Evolutionary conservation across 2,888 invertebrate species (phyloP).

Genomic region (Synanthedon formicaeformis): DNA sequence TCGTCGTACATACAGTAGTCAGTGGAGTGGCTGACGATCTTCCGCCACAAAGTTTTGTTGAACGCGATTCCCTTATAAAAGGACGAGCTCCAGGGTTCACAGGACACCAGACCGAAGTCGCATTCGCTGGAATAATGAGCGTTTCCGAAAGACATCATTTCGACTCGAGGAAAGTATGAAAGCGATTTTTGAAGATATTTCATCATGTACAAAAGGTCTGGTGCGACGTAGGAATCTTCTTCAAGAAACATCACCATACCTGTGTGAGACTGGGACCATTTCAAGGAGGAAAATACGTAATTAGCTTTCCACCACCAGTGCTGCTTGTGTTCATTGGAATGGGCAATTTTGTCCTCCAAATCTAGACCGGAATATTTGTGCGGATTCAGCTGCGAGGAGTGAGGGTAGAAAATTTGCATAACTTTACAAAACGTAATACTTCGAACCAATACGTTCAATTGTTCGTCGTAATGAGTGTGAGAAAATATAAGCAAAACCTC

Average conservation of each 20-base stretch:
- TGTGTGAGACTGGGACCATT: slow-evolving; percentile 13
- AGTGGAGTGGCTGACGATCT: slow-evolving; percentile 13
- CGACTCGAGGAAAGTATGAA: slow-evolving; percentile 15
- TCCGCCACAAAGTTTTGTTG: slow-evolving; percentile 27
- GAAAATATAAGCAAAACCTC: slow-evolving; percentile 30
- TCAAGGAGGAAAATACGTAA: slow-evolving; percentile 22
- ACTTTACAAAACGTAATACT: slow-evolving; percentile 31
- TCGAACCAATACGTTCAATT: slow-evolving; percentile 19
- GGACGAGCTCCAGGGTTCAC: slow-evolving; percentile 32
- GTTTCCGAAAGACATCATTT: slow-evolving; percentile 27
- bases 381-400: slow-evolving; percentile 31
- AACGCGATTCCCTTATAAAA: slow-evolving; percentile 30
- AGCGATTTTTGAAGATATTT: slow-evolving; percentile 15
- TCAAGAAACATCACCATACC: slow-evolving; percentile 29
- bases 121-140: slow-evolving; percentile 9
- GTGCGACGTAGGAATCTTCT: slow-evolving; percentile 28
- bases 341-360: slow-evolving; percentile 16
- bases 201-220: slow-evolving; percentile 30
- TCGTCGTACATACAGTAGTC: slow-evolving; percentile 31
- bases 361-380: slow-evolving; percentile 22
- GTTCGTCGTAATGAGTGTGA: slow-evolving; percentile 26
- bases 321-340: slow-evolving; percentile 25
- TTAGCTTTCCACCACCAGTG: slow-evolving; percentile 46
- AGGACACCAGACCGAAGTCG: slow-evolving; percentile 17
- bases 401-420: slow-evolving; percentile 36